phyloP scores from a whole-genome alignment of 2,113 vertebrate genomes.

The Rhinogobius similis region DNA sequence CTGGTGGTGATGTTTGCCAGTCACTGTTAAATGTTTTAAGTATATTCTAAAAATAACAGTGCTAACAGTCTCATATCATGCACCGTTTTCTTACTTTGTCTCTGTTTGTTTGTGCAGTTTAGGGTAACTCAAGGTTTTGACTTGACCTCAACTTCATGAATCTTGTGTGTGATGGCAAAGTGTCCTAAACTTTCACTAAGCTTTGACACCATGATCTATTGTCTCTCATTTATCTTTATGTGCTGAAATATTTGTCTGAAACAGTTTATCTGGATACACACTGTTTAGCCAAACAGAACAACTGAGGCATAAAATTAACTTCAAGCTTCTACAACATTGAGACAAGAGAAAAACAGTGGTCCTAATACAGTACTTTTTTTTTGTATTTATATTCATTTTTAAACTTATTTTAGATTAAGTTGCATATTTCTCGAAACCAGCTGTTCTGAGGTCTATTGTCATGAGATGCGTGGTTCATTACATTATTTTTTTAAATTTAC shows the following conservation, averaged over 20 bases:
- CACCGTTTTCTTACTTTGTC: not conserved
- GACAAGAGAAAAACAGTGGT: too few species aligned
- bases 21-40: not conserved
- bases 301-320: not conserved
- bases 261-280: constrained; percentile 21
- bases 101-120: constrained; percentile 17
- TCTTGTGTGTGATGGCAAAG: constrained; percentile 32
- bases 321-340: not conserved
- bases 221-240: constrained; percentile 47
- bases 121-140: constrained; percentile 3
- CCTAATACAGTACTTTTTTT: too few species aligned
- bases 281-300: not conserved
- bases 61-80: not conserved
- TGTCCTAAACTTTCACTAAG: constrained; percentile 42
- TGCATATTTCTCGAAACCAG: not conserved
- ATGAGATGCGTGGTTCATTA: not conserved
- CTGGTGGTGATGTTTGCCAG: not conserved
- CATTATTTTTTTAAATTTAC: not conserved
- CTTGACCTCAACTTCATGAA: constrained; percentile 47
- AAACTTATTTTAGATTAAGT: too few species aligned
- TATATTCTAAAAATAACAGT: not conserved
- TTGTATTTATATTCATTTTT: too few species aligned
- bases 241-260: constrained; percentile 50
- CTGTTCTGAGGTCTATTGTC: too few species aligned
- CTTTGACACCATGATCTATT: constrained; percentile 46